These are phyloP conservation scores for Alviniconcha marisindica DNA, from an alignment of 1,140 invertebrate genomes.

Conservation along the genomic window DNA sequence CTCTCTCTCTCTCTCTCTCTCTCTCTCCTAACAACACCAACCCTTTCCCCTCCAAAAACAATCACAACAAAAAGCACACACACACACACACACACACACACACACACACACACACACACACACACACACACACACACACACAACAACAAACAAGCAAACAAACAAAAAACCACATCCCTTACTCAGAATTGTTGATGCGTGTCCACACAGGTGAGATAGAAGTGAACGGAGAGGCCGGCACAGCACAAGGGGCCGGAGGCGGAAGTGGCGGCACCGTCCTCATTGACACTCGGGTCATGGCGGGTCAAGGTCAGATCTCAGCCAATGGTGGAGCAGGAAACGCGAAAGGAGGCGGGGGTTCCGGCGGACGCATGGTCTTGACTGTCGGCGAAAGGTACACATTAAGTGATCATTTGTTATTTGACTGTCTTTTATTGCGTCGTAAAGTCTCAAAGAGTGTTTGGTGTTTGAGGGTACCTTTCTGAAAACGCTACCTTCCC, in stretches of 20 bases:
- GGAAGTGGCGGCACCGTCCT: constrained; percentile 64
- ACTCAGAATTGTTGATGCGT: too few species aligned
- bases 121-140: constrained; percentile 1
- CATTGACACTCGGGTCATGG: constrained; percentile 50
- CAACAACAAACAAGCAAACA: neutral
- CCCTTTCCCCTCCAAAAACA: too few species aligned
- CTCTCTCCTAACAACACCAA: too few species aligned
- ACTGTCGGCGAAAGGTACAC: constrained; percentile 45
- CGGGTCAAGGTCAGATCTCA: constrained; percentile 57
- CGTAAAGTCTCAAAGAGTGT: too few species aligned
- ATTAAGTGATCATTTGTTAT: neutral
- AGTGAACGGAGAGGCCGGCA: constrained; percentile 57
- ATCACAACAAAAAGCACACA: too few species aligned
- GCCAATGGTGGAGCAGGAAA: constrained; percentile 61
- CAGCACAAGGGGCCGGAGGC: constrained; percentile 57
- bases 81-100: constrained; percentile 12
- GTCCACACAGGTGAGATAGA: constrained; percentile 52
- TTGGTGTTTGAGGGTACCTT: too few species aligned
- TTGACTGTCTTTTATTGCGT: too few species aligned
- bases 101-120: constrained; percentile 13
- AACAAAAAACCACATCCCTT: too few species aligned
- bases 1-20: too few species aligned
- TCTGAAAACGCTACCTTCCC: too few species aligned
- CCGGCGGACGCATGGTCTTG: constrained; percentile 60
- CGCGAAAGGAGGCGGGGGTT: constrained; percentile 60